Conservation (phyloP, 2,888 invertebrate species). For the Caenorhabditis plicata region DNA sequence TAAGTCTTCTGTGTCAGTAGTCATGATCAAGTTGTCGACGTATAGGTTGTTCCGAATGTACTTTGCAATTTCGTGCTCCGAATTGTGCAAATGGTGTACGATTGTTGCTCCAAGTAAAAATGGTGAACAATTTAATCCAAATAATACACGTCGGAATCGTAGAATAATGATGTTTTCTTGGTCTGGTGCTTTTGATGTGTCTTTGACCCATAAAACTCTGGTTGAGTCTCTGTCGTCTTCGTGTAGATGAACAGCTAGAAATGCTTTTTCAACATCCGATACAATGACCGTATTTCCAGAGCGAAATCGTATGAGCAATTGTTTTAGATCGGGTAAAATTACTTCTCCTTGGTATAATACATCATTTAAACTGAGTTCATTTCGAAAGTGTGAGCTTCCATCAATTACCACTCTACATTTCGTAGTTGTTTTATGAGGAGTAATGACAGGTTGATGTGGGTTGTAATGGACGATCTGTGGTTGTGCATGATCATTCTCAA, state of each 20-base stretch:
- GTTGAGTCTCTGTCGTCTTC: slow-evolving; percentile 21
- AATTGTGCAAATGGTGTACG: neutral
- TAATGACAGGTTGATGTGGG: no score
- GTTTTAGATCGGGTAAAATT: slow-evolving; percentile 16
- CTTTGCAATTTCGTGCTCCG: neutral
- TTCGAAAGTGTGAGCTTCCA: slow-evolving; percentile 16
- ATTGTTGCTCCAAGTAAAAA: slow-evolving; percentile 13
- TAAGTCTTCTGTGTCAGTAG: no score
- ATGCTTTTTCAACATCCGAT: slow-evolving; percentile 39
- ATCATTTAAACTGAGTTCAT: slow-evolving; percentile 32
- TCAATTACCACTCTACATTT: no score
- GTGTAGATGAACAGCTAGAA: slow-evolving; percentile 32
- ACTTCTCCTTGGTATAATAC: slow-evolving; percentile 26
- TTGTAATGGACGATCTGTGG: no score
- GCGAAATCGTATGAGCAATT: slow-evolving; percentile 27
- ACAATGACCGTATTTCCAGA: slow-evolving; percentile 5
- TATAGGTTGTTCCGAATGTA: slow-evolving; percentile 3
- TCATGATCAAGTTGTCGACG: slow-evolving; percentile 7
- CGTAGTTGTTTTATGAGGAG: no score
- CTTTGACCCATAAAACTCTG: slow-evolving; percentile 25
- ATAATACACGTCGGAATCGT: slow-evolving; percentile 30
- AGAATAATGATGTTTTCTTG: slow-evolving; percentile 15
- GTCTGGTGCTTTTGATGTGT: slow-evolving; percentile 7
- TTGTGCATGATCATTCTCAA: no score
- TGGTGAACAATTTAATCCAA: slow-evolving; percentile 34